Percentiles rank a stretch among this genome's conserved stretches.
These are phyloP conservation scores for Teleogryllus oceanicus DNA, from an alignment of 2,888 invertebrate genomes.

Conservation along the genomic window DNA sequence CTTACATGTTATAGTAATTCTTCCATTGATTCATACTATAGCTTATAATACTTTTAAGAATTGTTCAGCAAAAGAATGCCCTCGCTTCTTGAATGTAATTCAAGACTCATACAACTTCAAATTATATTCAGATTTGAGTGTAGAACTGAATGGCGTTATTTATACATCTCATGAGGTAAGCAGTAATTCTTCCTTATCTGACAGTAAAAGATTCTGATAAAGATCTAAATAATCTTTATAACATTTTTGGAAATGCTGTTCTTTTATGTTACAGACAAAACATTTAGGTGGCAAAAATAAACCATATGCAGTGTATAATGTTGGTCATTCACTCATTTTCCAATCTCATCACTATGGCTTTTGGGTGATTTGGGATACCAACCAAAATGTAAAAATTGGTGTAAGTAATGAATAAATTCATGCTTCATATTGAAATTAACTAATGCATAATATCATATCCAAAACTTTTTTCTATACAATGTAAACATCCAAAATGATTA, in stretches of 20 bases:
- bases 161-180: slow-evolving; percentile 45
- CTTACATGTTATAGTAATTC: not conserved
- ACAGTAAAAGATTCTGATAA: not conserved
- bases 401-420: slow-evolving; percentile 47
- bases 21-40: not conserved
- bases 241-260: not conserved
- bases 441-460: no score
- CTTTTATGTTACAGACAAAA: slow-evolving; percentile 50
- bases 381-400: slow-evolving; percentile 67
- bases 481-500: no score
- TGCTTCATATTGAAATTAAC: not conserved
- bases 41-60: slow-evolving; percentile 46
- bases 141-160: slow-evolving; percentile 60
- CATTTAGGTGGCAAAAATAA: slow-evolving; percentile 59
- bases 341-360: slow-evolving; percentile 69
- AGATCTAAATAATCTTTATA: not conserved
- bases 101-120: slow-evolving; percentile 58
- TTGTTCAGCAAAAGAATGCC: slow-evolving; percentile 60
- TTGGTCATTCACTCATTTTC: slow-evolving; percentile 67
- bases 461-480: no score
- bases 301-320: slow-evolving; percentile 63
- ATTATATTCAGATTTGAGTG: slow-evolving; percentile 60
- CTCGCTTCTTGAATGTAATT: slow-evolving; percentile 60
- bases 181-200: no score
- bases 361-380: slow-evolving; percentile 66